phyloP scores from a whole-genome alignment of 2,888 invertebrate genomes.

The Mimas tiliae region DNA sequence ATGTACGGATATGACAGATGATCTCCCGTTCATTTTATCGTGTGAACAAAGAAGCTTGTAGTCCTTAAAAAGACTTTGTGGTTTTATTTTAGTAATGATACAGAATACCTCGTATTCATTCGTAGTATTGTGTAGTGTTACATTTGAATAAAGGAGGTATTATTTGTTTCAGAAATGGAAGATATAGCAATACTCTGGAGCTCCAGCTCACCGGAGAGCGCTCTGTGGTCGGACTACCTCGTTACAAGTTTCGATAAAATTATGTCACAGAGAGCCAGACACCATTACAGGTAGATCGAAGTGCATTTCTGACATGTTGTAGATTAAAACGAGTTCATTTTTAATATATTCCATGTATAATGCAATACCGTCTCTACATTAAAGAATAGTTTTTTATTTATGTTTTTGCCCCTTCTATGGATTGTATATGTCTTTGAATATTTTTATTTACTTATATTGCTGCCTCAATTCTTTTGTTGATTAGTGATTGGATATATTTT shows the following conservation, averaged over 20 bases:
- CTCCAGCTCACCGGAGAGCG: constrained; percentile 90
- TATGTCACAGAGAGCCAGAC: constrained; percentile 91
- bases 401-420: background rate
- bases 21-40: constrained; percentile 15
- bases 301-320: background rate
- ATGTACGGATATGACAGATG: constrained; percentile 22
- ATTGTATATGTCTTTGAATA: background rate
- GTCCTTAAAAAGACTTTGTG: background rate
- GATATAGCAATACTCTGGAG: constrained; percentile 93
- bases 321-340: background rate
- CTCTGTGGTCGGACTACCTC: constrained; percentile 92
- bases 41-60: constrained; percentile 13
- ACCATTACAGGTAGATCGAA: constrained; percentile 88
- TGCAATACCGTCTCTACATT: background rate
- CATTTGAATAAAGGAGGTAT: background rate
- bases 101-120: background rate
- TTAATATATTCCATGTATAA: background rate
- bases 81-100: constrained; percentile 3
- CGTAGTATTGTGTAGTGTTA: background rate
- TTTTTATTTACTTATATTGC: too few relatives aligned
- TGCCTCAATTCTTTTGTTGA: too few relatives aligned
- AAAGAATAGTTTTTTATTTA: background rate
- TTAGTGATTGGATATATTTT: constrained; percentile 33
- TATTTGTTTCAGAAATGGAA: constrained; percentile 87
- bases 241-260: constrained; percentile 93